phyloP scores from a whole-genome alignment of 2,888 invertebrate species.

The Ectemnius cavifrons region DNA sequence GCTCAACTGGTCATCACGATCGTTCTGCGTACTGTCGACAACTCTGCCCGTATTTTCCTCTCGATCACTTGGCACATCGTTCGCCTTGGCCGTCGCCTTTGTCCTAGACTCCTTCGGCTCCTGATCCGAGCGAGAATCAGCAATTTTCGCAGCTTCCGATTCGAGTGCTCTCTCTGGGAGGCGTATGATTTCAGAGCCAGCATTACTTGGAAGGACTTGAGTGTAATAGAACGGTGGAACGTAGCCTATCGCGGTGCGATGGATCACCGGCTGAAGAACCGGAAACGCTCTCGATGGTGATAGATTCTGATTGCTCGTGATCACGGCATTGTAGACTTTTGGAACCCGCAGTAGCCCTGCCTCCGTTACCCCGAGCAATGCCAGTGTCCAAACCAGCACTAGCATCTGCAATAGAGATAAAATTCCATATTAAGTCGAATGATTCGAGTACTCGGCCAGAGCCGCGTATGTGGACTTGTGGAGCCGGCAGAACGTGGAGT shows the following conservation, averaged over 20 bases:
- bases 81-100: conserved; percentile 20
- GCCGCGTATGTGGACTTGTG: no score
- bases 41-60: not conserved
- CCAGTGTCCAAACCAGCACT: conserved; percentile 32
- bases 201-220: conserved; percentile 65
- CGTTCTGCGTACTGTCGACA: no score
- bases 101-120: not conserved
- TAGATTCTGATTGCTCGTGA: conserved; percentile 87
- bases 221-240: conserved; percentile 71
- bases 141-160: not conserved
- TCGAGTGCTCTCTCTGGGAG: conserved; percentile 24
- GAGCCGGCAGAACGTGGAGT: no score
- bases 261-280: conserved; percentile 85
- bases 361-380: conserved; percentile 67
- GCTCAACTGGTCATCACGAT: conserved; percentile 49
- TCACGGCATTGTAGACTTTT: conserved; percentile 89
- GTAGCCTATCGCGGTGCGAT: conserved; percentile 81
- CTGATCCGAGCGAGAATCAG: not conserved
- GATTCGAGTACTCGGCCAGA: no score
- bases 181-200: conserved; percentile 60
- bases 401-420: conserved; percentile 59
- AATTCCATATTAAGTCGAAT: no score
- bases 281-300: conserved; percentile 88
- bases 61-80: not conserved
- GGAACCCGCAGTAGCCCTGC: conserved; percentile 83